Evolutionary conservation across 2,888 invertebrate species (phyloP).

Genomic region (Caenorhabditis afra): DNA sequence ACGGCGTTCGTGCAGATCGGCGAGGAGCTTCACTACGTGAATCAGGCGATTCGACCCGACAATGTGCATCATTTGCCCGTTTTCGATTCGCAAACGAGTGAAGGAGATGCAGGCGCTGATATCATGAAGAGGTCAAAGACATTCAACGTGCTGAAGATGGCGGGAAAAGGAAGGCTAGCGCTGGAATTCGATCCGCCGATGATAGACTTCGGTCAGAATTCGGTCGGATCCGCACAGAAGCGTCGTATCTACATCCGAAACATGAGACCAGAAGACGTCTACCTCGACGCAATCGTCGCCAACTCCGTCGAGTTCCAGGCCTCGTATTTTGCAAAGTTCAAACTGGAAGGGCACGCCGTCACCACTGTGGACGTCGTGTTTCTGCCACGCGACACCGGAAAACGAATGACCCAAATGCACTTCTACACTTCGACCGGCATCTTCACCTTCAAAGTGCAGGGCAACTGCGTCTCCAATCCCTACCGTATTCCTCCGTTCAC

Average conservation of each 20-base stretch:
- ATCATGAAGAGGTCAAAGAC: neutral
- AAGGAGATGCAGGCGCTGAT: neutral
- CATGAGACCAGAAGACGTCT: conserved; percentile 46
- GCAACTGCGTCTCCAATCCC: conserved; percentile 90
- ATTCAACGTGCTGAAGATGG: conserved; percentile 54
- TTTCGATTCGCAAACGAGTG: neutral
- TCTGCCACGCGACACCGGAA: conserved; percentile 92
- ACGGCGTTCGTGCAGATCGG: conserved; percentile 87
- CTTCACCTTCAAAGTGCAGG: conserved; percentile 84
- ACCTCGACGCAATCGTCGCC: conserved; percentile 63
- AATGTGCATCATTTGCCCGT: conserved; percentile 30
- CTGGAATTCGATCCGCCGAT: conserved; percentile 68
- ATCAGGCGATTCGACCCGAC: conserved; percentile 72
- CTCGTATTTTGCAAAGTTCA: conserved; percentile 81
- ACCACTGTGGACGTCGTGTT: conserved; percentile 97
- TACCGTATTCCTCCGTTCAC: conserved; percentile 93
- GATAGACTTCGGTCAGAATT: conserved; percentile 69
- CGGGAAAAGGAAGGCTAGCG: conserved; percentile 56
- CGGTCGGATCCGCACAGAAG: conserved; percentile 62
- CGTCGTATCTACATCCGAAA: conserved; percentile 60
- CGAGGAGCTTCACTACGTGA: conserved; percentile 86
- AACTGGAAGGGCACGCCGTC: conserved; percentile 91
- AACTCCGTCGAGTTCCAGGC: conserved; percentile 65
- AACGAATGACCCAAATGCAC: conserved; percentile 90
- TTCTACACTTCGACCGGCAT: conserved; percentile 95